Percentiles rank a stretch among this genome's conserved stretches.
Conservation (phyloP, 2,888 invertebrate genomes). For the Diplazon laetatorius region DNA sequence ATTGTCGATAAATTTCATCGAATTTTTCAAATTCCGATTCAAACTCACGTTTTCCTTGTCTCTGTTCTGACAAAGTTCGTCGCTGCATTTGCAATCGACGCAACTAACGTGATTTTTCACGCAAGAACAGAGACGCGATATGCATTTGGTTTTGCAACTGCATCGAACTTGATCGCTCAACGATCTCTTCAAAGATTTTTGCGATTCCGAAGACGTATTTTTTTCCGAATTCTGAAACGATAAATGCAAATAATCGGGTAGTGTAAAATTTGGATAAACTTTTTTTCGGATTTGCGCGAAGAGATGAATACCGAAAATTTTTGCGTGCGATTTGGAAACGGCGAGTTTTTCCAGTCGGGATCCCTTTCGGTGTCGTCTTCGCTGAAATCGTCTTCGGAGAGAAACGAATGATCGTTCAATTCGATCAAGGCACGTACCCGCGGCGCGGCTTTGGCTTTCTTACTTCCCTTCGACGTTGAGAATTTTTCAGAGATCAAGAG, state of each 20-base stretch:
- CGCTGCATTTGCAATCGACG: constrained; percentile 84
- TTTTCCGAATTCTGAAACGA: constrained; percentile 67
- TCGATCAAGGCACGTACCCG: background rate
- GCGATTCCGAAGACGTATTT: background rate
- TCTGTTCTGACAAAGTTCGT: constrained; percentile 81
- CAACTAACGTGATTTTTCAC: constrained; percentile 84
- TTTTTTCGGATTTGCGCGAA: background rate
- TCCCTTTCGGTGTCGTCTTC: constrained; percentile 83
- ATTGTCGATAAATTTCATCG: background rate
- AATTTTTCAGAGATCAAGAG: constrained; percentile 2
- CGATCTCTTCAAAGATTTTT: constrained; percentile 80
- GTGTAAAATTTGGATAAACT: background rate
- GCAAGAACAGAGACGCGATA: constrained; percentile 85
- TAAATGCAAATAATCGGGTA: constrained; percentile 23
- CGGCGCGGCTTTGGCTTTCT: constrained; percentile 5
- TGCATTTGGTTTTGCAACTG: constrained; percentile 85
- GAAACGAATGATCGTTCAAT: background rate
- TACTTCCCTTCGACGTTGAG: constrained; percentile 3
- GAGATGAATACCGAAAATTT: constrained; percentile 73
- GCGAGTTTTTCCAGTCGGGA: constrained; percentile 89
- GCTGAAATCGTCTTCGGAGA: constrained; percentile 71
- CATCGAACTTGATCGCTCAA: constrained; percentile 84
- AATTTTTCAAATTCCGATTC: background rate
- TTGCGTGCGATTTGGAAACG: constrained; percentile 84
- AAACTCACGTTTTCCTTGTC: constrained; percentile 68